Percentiles rank a stretch among this genome's conserved stretches.
phyloP scores from a whole-genome alignment of 23 tunicate genomes.

The Botrylloides violaceus region DNA sequence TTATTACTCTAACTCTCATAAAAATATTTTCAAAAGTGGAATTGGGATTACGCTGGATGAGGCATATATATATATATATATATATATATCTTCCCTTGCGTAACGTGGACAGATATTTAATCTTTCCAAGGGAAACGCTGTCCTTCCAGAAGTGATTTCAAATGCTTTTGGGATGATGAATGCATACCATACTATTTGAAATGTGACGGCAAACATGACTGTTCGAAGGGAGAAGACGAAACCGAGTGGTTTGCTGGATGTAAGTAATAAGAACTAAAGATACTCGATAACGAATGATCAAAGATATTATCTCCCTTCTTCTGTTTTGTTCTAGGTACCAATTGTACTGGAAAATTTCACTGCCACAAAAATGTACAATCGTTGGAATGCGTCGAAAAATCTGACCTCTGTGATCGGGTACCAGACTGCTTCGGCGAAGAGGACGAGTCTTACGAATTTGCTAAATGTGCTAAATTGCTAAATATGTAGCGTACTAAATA shows the following conservation, averaged over 20 bases:
- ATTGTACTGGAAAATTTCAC: conserved; percentile 20
- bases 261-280: neutral
- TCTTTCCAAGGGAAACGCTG: neutral
- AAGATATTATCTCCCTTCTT: neutral
- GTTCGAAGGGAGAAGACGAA: conserved; percentile 36
- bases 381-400: conserved; percentile 12
- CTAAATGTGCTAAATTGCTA: conserved; percentile 14
- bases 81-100: too few relatives aligned
- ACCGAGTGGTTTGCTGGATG: conserved; percentile 23
- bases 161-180: conserved; percentile 23
- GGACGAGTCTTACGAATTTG: conserved; percentile 17
- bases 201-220: conserved; percentile 33
- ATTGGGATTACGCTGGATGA: too few relatives aligned
- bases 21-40: too few relatives aligned
- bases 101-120: too few relatives aligned
- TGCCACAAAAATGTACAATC: conserved; percentile 8
- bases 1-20: too few relatives aligned
- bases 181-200: conserved; percentile 21
- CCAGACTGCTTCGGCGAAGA: conserved; percentile 12
- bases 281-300: neutral
- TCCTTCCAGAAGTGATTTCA: neutral
- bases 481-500: too few relatives aligned
- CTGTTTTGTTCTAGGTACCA: conserved; percentile 8
- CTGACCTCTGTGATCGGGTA: conserved; percentile 7
- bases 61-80: too few relatives aligned